Conservation (phyloP, 2,113 vertebrate species). For the Suncus etruscus region DNA sequence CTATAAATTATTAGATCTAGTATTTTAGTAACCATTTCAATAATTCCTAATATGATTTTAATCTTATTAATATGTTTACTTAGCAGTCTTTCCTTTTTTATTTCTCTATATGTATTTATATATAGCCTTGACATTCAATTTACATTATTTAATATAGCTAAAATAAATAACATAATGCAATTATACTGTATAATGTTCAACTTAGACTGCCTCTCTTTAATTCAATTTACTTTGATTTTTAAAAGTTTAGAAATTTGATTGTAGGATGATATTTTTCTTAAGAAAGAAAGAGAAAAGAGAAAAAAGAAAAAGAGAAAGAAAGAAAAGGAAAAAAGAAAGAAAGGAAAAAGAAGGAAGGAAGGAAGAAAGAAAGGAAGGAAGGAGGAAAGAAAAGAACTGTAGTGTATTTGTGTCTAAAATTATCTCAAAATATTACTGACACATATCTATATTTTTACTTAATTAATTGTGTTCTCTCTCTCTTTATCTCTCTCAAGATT, state of each 20-base stretch:
- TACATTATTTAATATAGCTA: background rate
- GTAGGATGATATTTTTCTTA: conserved; percentile 65
- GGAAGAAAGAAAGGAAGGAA: too few species aligned
- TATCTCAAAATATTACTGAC: background rate
- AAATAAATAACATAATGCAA: background rate
- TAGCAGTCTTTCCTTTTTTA: conserved; percentile 1
- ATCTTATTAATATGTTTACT: background rate
- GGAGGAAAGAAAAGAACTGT: too few species aligned
- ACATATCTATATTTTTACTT: too few species aligned
- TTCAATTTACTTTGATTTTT: background rate
- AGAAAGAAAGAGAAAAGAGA: conserved; percentile 1
- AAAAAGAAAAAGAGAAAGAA: too few species aligned
- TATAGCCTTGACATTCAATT: background rate
- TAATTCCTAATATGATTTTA: conserved; percentile 42
- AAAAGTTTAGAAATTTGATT: too few species aligned
- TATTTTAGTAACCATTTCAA: background rate
- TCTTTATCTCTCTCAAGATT: background rate
- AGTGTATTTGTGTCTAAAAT: background rate
- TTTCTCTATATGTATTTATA: background rate
- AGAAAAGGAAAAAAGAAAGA: too few species aligned
- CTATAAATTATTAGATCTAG: background rate
- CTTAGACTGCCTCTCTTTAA: conserved; percentile 43
- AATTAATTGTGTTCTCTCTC: too few species aligned
- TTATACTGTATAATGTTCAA: background rate
- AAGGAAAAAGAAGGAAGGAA: too few species aligned